Percentiles rank a stretch among this genome's conserved stretches.
Evolutionary conservation across 1,140 invertebrate species (phyloP).

Genomic region (Nasonia giraulti): DNA sequence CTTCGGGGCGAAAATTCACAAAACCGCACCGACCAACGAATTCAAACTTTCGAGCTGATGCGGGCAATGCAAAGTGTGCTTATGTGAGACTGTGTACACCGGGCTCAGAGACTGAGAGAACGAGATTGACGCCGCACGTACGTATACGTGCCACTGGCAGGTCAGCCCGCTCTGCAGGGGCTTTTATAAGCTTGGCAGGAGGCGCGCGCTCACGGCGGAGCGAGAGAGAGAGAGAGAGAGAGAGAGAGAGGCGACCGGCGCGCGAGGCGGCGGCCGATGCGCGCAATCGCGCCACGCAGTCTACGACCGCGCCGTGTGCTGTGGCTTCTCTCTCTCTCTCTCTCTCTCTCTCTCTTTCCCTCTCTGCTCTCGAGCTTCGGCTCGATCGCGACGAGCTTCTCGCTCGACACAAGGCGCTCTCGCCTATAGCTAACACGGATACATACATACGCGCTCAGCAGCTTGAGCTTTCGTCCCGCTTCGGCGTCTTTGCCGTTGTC

Average conservation of each 20-base stretch:
- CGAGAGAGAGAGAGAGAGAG: not conserved
- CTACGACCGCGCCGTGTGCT: conserved; percentile 34
- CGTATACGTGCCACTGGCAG: conserved; percentile 59
- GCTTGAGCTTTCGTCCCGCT: not conserved
- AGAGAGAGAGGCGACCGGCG: conserved; percentile 25
- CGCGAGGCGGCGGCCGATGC: conserved; percentile 9
- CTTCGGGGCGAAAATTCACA: not conserved
- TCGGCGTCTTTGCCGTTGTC: not conserved
- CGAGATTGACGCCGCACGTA: conserved; percentile 10
- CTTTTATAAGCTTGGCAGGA: conserved; percentile 62
- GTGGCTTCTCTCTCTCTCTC: not conserved
- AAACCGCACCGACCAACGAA: not conserved
- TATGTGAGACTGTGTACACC: not conserved
- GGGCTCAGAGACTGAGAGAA: not conserved
- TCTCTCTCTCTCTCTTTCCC: conserved; percentile 35
- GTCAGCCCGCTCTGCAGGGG: conserved; percentile 53
- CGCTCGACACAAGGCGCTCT: not conserved
- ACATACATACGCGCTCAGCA: not conserved
- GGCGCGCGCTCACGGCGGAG: not conserved
- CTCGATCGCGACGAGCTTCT: not conserved
- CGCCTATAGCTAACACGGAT: no score
- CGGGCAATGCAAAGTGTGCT: not conserved
- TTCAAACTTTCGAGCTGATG: not conserved
- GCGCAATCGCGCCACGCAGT: conserved; percentile 55
- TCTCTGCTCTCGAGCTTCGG: not conserved